Percentiles rank a stretch among this genome's conserved stretches.
Conservation (phyloP, 2,888 invertebrate species). For the Trachelus tabidus region DNA sequence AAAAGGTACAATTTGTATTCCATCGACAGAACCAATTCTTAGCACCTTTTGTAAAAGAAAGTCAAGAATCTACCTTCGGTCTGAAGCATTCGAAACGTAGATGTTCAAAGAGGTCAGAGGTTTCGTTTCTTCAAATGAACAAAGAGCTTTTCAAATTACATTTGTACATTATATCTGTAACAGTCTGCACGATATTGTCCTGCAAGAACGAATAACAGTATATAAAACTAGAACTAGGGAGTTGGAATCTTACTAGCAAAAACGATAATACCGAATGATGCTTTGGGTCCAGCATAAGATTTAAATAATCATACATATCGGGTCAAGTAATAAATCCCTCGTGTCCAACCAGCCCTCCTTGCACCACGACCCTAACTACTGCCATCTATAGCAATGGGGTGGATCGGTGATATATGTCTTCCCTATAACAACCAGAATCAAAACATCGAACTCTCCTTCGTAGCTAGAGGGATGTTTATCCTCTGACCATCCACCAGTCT, state of each 20-base stretch:
- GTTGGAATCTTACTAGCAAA: neutral
- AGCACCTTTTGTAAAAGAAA: slow-evolving; percentile 13
- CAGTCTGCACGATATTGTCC: neutral
- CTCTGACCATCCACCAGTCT: slow-evolving; percentile 33
- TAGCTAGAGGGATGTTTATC: slow-evolving; percentile 45
- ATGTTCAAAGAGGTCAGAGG: neutral
- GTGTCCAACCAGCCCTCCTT: slow-evolving; percentile 47
- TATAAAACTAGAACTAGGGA: neutral
- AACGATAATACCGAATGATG: neutral
- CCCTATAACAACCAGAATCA: slow-evolving; percentile 62
- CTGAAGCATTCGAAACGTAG: neutral
- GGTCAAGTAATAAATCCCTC: slow-evolving; percentile 50
- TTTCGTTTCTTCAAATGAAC: neutral
- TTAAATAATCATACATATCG: slow-evolving; percentile 56
- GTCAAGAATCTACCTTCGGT: neutral
- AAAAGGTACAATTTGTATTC: slow-evolving; percentile 27
- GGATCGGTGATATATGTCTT: slow-evolving; percentile 60
- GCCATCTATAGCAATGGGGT: slow-evolving; percentile 50
- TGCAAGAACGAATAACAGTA: neutral
- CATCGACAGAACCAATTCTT: slow-evolving; percentile 30
- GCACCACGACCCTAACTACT: slow-evolving; percentile 50
- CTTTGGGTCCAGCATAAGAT: slow-evolving; percentile 28
- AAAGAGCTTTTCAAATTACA: neutral
- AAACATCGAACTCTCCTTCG: slow-evolving; percentile 50
- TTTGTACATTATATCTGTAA: neutral